Evolutionary conservation across 2,888 invertebrate species (phyloP), one percentile per base, ranked within the genome.

Genomic region (Cyclophora punctaria): DNA sequence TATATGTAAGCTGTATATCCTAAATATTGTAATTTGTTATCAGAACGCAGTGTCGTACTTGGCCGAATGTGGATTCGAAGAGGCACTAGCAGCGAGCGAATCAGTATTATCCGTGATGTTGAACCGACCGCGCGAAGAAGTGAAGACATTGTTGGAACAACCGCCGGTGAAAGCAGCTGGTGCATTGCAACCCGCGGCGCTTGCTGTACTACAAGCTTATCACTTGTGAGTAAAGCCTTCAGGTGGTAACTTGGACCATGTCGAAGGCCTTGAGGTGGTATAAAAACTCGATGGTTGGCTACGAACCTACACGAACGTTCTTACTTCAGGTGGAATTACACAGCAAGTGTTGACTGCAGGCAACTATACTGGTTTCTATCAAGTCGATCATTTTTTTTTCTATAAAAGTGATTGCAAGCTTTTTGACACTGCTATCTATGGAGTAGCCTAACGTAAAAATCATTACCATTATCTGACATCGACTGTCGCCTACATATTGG

Each of bases 61-160:
- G 49, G 80, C 88, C 0, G 85, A 88, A 55, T 80, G 78, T 50
- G 89, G 89, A 0, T 87, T 85, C 59, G 77, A 81, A 2, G 87
- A 87, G 49, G 84, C 87, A 0, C 45, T 64, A 2, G 3, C 72
- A 0, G 83, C 83, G 2, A 73, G 83, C 47, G 69, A 76, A 5
- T 67, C 72, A 37, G 70, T 80, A 0, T 62, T 89, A 20, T 58
- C 72, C 43, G 65, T 69, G 43, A 78, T 86, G 68, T 65, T 89
- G 51, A 87, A 88, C 74, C 68, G 86, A 0, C 69, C 80, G 0
- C 58, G 59, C 1, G 63, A 73, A 1, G 89, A 89, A 33, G 77
- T 83, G 1, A 63, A 74, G 33, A 57, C 66, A 3, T 49, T 87
- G 37, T 60, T 86, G 7, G 58, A 69, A 34, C 64, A 73, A 50